phyloP scores from a whole-genome alignment of 1,140 invertebrate genomes.

The Caenorhabditis remanei region DNA sequence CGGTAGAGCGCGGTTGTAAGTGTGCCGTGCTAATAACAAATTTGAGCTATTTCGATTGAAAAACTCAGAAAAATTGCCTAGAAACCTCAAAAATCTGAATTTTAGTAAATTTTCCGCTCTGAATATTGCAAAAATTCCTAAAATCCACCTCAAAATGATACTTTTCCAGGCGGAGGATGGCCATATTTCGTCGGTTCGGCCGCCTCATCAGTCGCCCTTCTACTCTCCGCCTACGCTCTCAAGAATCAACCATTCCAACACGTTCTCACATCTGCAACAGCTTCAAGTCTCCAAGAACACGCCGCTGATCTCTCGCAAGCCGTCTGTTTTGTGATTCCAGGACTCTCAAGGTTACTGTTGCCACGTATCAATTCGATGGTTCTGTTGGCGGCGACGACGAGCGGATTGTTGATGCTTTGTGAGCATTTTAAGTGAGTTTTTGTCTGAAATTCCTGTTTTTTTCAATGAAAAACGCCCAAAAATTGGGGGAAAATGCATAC shows the following conservation, averaged over 20 bases:
- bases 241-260: conserved; percentile 75
- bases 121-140: no score
- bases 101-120: no score
- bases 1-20: no score
- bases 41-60: no score
- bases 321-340: conserved; percentile 74
- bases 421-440: conserved; percentile 60
- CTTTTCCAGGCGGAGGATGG: conserved; percentile 50
- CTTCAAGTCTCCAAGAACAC: conserved; percentile 73
- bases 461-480: no score
- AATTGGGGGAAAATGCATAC: no score
- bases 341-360: conserved; percentile 73
- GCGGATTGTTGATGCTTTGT: conserved; percentile 35
- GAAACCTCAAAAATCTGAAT: no score
- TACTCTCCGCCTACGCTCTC: conserved; percentile 74
- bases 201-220: conserved; percentile 65
- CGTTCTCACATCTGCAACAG: conserved; percentile 72
- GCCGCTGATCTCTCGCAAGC: conserved; percentile 75
- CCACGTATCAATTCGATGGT: conserved; percentile 75
- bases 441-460: neutral
- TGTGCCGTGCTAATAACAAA: no score
- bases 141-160: no score
- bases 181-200: conserved; percentile 70
- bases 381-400: conserved; percentile 68
- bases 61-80: no score